Percentiles rank a stretch among this genome's conserved stretches.
phyloP scores from a whole-genome alignment of 2,113 vertebrate genomes.

The Hassar affinis region DNA sequence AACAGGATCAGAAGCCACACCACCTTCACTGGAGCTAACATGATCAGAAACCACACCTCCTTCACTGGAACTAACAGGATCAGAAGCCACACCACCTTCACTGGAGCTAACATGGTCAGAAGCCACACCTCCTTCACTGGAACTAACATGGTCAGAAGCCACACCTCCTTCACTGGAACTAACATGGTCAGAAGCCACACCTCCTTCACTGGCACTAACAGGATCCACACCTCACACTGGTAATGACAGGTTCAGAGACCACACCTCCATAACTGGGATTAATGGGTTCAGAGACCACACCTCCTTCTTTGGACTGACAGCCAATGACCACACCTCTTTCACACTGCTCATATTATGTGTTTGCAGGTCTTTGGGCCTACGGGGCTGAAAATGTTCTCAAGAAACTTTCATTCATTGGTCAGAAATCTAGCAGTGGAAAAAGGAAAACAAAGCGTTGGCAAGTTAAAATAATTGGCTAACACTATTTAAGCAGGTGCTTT shows the following conservation, averaged over 20 bases:
- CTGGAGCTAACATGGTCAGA: background rate
- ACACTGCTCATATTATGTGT: background rate
- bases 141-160: background rate
- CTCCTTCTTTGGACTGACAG: too few species aligned
- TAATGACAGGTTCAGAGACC: too few species aligned
- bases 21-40: background rate
- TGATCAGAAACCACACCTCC: too few species aligned
- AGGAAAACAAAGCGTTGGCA: background rate
- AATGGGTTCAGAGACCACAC: too few species aligned
- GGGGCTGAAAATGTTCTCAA: background rate
- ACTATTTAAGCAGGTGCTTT: background rate
- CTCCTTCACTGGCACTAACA: too few species aligned
- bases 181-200: too few species aligned
- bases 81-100: background rate
- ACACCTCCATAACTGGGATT: too few species aligned
- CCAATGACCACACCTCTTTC: too few species aligned
- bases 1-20: background rate
- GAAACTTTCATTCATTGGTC: background rate
- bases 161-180: background rate
- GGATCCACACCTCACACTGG: too few species aligned
- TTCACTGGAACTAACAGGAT: too few species aligned
- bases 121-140: background rate
- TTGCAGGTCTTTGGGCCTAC: background rate
- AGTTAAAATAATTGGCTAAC: background rate
- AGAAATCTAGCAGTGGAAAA: background rate